These are phyloP conservation scores for Mesopsocus fuscifrons DNA, from an alignment of 2,888 invertebrate species.

Conservation along the genomic window DNA sequence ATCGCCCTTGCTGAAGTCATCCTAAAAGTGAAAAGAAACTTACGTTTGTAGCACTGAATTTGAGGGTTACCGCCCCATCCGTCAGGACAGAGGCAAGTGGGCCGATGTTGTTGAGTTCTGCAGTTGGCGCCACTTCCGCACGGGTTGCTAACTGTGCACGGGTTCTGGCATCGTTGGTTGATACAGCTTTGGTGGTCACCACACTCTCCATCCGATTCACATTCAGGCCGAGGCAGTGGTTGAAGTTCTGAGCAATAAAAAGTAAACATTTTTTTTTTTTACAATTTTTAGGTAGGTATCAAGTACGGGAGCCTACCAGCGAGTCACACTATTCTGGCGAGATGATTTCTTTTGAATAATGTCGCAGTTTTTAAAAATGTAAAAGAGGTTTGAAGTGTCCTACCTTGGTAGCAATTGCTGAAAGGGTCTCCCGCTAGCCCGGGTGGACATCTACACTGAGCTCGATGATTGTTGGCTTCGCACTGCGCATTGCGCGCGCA, in stretches of 20 bases:
- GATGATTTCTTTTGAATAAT: too few species aligned
- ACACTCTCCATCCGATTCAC: constrained; percentile 55
- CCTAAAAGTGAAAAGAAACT: too few species aligned
- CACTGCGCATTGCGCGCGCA: constrained; percentile 68
- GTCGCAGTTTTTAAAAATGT: too few species aligned
- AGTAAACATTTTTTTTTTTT: constrained; percentile 7
- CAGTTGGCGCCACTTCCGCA: constrained; percentile 71
- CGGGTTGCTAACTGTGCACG: constrained; percentile 54
- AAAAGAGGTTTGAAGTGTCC: too few species aligned
- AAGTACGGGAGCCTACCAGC: not conserved
- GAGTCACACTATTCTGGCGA: too few species aligned
- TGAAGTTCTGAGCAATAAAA: constrained; percentile 24
- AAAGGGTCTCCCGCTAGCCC: constrained; percentile 66
- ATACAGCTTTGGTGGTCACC: constrained; percentile 59
- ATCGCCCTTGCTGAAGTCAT: too few species aligned
- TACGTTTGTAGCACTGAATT: constrained; percentile 68
- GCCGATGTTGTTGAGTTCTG: constrained; percentile 53
- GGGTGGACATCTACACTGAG: constrained; percentile 53
- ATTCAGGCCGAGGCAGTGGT: constrained; percentile 36
- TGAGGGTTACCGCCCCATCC: constrained; percentile 81
- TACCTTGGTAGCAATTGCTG: constrained; percentile 44
- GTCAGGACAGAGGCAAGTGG: constrained; percentile 64
- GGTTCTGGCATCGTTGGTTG: constrained; percentile 58
- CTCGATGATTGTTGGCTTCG: constrained; percentile 51
- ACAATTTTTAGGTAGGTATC: too few species aligned